phyloP scores from a whole-genome alignment of 1,140 invertebrate genomes.

The Drosophila yakuba region DNA sequence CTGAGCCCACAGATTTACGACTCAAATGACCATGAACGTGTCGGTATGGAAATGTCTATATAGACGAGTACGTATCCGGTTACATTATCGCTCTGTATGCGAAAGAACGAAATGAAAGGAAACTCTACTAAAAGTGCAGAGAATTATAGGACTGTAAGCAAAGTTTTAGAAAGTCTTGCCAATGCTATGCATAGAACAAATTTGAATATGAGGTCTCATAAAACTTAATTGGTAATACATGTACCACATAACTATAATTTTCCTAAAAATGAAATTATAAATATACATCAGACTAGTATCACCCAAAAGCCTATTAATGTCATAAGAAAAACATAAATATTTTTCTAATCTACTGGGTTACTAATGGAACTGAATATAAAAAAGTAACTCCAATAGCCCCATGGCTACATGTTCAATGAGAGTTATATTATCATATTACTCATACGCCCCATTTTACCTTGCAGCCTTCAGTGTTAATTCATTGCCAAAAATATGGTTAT shows the following conservation, averaged over 20 bases:
- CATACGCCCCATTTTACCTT: constrained; percentile 33
- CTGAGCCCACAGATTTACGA: constrained; percentile 57
- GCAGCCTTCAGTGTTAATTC: constrained; percentile 36
- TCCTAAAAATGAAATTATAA: neutral
- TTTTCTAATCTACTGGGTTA: neutral
- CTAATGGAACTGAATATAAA: neutral
- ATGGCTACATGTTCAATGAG: neutral
- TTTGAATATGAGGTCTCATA: too few relatives aligned
- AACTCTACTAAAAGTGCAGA: constrained; percentile 40
- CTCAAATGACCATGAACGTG: constrained; percentile 65
- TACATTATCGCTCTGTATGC: constrained; percentile 52
- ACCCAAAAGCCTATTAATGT: neutral
- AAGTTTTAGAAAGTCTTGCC: constrained; percentile 5
- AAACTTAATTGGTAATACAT: neutral
- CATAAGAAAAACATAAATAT: neutral
- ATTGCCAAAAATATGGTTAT: constrained; percentile 29
- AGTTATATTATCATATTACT: constrained; percentile 14
- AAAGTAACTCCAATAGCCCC: neutral
- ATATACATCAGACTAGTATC: neutral
- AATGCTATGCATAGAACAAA: too few relatives aligned
- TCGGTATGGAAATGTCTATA: constrained; percentile 51
- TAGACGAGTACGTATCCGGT: constrained; percentile 38
- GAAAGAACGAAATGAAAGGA: constrained; percentile 22
- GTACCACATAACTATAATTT: too few relatives aligned
- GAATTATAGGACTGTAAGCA: constrained; percentile 17